Evolutionary conservation across 2,797 vertebrate genomes (phyloP).

Genomic region (Catharus ustulatus): DNA sequence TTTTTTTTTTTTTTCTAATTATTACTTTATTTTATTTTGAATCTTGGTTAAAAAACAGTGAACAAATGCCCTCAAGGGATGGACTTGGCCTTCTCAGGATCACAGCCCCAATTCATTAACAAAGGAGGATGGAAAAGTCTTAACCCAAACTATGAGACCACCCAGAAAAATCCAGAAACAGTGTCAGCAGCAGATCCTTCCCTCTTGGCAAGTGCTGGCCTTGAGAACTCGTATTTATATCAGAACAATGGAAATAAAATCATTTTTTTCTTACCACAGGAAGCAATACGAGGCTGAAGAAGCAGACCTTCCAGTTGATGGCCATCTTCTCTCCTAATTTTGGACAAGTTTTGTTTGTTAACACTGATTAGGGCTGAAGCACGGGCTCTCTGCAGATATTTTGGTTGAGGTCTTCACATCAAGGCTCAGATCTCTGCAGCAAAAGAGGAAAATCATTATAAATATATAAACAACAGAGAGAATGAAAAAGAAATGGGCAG

Average conservation of each 20-base stretch:
- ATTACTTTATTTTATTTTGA: not conserved
- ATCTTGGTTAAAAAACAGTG: not conserved
- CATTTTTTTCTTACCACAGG: slow-evolving; percentile 51
- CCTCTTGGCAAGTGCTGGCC: not conserved
- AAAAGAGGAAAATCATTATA: not conserved
- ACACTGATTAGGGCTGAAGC: not conserved
- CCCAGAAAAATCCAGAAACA: not conserved
- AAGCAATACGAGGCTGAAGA: not conserved
- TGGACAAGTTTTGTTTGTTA: not conserved
- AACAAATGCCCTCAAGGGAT: not conserved
- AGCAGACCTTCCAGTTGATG: not conserved
- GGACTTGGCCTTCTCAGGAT: not conserved
- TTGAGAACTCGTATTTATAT: not conserved
- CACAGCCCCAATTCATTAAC: not conserved
- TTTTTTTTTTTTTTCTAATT: not conserved
- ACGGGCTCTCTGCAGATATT: not conserved
- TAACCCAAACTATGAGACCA: not conserved
- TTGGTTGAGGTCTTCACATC: not conserved
- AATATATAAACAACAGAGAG: accelerated
- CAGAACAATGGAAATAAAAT: not conserved
- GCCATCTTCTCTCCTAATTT: slow-evolving; percentile 36
- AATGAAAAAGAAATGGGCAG: not conserved
- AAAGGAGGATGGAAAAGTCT: not conserved
- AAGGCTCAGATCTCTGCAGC: slow-evolving; percentile 43
- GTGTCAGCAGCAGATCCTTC: not conserved